A percentile compares a stretch with the other conserved stretches of the same genome.
Conservation (phyloP, 2,797 vertebrate genomes). For the Artibeus jamaicensis region DNA sequence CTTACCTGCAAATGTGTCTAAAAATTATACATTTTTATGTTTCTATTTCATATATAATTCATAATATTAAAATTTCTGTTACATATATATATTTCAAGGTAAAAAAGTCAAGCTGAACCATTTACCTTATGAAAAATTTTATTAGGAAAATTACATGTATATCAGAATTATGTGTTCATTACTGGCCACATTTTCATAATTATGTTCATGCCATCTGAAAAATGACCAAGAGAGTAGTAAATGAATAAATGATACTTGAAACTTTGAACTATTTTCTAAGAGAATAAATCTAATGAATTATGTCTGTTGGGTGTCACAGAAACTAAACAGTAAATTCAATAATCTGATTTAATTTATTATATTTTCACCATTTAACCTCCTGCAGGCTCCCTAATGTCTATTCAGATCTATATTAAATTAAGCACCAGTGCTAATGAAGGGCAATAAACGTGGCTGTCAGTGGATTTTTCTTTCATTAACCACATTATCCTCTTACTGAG, state of each 20-base stretch:
- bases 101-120: conserved; percentile 1
- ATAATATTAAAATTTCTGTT: background rate
- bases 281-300: conserved; percentile 85
- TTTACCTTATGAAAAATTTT: conserved; percentile 31
- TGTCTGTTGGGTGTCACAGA: conserved; percentile 86
- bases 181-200: conserved; percentile 62
- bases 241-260: conserved; percentile 77
- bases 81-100: conserved; percentile 30
- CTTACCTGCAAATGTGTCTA: background rate
- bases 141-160: conserved; percentile 43
- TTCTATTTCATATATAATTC: background rate
- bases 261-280: conserved; percentile 77
- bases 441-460: conserved; percentile 90
- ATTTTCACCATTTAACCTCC: conserved; percentile 91
- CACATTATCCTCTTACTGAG: conserved; percentile 90
- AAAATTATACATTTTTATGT: background rate
- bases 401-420: conserved; percentile 92
- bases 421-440: conserved; percentile 90
- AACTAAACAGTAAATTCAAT: conserved; percentile 89
- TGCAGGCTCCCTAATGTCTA: conserved; percentile 90
- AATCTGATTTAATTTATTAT: conserved; percentile 87
- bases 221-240: conserved; percentile 66
- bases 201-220: conserved; percentile 61
- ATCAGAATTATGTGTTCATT: conserved; percentile 52
- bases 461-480: conserved; percentile 91